These are phyloP conservation scores for Grammomys surdaster DNA, from an alignment of 2,113 vertebrate species.

Conservation along the genomic window DNA sequence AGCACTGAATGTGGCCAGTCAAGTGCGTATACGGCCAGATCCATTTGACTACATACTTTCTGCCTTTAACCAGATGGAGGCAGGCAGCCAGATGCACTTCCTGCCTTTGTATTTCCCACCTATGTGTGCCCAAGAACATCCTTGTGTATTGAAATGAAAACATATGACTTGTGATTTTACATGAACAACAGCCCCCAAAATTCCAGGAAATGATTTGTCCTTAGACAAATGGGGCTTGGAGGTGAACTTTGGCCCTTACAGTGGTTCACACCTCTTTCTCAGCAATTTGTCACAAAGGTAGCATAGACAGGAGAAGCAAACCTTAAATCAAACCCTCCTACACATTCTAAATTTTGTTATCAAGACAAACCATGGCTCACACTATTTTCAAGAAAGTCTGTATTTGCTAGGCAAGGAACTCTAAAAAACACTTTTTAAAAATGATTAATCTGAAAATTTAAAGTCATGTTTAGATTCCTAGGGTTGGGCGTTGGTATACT, in stretches of 20 bases:
- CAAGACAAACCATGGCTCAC: background rate
- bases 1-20: background rate
- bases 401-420: background rate
- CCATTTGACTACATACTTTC: background rate
- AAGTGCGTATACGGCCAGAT: background rate
- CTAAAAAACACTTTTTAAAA: background rate
- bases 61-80: background rate
- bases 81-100: background rate
- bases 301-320: background rate
- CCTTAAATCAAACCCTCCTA: background rate
- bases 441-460: background rate
- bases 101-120: background rate
- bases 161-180: background rate
- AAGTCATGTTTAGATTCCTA: too few species aligned
- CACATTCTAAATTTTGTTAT: background rate
- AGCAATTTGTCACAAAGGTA: background rate
- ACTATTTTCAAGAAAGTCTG: background rate
- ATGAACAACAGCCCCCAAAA: background rate
- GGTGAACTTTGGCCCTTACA: background rate
- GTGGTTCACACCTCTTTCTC: fast-evolving
- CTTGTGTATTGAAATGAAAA: background rate
- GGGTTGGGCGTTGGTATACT: background rate
- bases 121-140: background rate
- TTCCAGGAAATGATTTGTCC: background rate
- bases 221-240: background rate